A percentile compares a stretch with the other conserved stretches of the same genome.
These are phyloP conservation scores for Psittacara wagleri DNA, from an alignment of 2,113 vertebrate genomes.

Conservation along the genomic window DNA sequence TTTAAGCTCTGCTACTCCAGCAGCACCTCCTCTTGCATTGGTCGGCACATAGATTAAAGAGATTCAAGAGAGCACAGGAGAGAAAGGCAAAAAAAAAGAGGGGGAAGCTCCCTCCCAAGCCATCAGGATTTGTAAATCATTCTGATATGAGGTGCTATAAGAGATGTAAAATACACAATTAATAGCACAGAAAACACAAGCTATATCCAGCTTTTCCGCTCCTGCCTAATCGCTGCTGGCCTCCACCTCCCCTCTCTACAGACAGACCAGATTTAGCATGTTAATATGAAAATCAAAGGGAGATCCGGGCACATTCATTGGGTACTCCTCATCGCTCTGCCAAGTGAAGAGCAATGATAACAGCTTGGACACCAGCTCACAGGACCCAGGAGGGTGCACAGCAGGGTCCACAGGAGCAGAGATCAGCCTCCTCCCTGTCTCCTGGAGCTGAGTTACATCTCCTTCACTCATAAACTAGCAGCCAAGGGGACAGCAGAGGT, in stretches of 20 bases:
- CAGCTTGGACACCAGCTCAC: neutral
- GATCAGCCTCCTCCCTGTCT: neutral
- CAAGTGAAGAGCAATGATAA: neutral
- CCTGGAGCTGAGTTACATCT: neutral
- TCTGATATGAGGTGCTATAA: slow-evolving; percentile 20
- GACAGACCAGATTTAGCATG: slow-evolving; percentile 22
- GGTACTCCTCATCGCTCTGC: neutral
- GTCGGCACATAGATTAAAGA: neutral
- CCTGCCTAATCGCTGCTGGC: neutral
- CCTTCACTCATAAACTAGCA: neutral
- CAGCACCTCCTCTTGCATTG: neutral
- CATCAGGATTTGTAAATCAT: slow-evolving; percentile 34
- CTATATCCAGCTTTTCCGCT: slow-evolving; percentile 10
- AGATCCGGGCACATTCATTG: neutral
- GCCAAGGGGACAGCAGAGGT: neutral
- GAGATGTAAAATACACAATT: slow-evolving; percentile 30
- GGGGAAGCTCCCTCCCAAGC: neutral
- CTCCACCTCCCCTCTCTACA: slow-evolving; percentile 15
- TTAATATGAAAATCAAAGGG: slow-evolving; percentile 8
- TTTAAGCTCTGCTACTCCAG: neutral
- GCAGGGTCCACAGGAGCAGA: neutral
- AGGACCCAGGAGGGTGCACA: neutral
- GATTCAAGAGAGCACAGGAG: neutral
- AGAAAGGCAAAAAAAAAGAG: neutral
- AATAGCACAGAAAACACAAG: neutral